Conservation (phyloP, 2,113 vertebrate genomes). For the Pitta sordida region DNA sequence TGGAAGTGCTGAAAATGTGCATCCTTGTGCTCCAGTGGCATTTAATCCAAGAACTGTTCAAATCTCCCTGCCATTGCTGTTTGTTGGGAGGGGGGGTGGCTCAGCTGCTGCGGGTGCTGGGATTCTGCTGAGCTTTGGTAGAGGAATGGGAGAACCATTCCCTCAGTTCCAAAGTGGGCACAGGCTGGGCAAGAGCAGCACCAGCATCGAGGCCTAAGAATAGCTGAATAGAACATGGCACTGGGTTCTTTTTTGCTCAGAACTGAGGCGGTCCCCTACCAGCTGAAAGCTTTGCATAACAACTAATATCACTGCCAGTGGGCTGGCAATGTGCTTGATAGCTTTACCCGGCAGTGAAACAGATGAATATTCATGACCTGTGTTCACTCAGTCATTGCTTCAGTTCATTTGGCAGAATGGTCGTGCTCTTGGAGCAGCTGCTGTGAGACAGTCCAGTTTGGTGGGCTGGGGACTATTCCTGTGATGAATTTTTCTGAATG, state of each 20-base stretch:
- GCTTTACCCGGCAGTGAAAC: not conserved
- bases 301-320: not conserved
- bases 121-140: not conserved
- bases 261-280: not conserved
- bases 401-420: not conserved
- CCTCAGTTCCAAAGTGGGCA: not conserved
- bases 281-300: constrained; percentile 25
- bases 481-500: not conserved
- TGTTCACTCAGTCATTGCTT: not conserved
- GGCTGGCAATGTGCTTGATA: not conserved
- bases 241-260: not conserved
- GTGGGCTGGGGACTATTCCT: not conserved
- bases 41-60: not conserved
- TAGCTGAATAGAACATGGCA: not conserved
- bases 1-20: not conserved
- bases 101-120: not conserved
- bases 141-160: constrained; percentile 1
- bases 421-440: not conserved
- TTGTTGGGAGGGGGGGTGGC: not conserved
- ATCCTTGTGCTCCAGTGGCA: not conserved
- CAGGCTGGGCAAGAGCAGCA: not conserved
- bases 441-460: not conserved
- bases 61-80: not conserved
- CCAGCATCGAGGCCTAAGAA: not conserved
- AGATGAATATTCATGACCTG: not conserved